Base-by-base conservation (phyloP, 2,888 invertebrate species). In the Cephus pygmeus region DNA sequence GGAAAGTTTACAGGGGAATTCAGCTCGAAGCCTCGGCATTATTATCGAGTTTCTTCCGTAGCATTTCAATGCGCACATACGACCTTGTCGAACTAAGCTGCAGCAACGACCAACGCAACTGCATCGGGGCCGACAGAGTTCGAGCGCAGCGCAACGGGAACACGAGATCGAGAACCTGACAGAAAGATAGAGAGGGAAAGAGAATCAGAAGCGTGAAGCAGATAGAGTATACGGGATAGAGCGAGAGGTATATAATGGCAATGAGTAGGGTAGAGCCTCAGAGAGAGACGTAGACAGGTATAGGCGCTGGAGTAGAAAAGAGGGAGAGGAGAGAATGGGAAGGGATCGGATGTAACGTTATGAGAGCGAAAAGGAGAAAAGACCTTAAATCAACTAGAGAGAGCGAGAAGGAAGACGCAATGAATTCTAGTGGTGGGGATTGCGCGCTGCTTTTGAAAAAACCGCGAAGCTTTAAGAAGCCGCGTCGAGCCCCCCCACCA, bases 401-500 rank as follows among this genome's bases (percentile, higher is more conserved):
- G 79, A 34, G 73, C 76, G 74, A 73, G 78, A 73, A 34, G 34
- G 15, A 68, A 30, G 0, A 71, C 31, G 15, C 71, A 33, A 71
- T 12, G 71, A 9, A 4, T 71, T 33, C 12, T 15, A 33, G 71
- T 73, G 79, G 88, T 86, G 88, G 90, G 90, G 88, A 84, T 80
- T 79, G 80, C 86, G 85, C 85, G 85, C 84, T 84, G 80, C 90
- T 91, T 91, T 88, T 88, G 90, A 91, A 91, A 87, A 91, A 91
- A 91, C 87, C 88, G 88, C 88, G 87, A 90, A 89, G 90, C 91
- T 91, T 91, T 91, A 91, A 91, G 90, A 90, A 90, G 90, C 87
- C 88, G 85, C 85, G 89, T 89, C 79, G 83, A 78, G 83, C 88
- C 88, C 91, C 91, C 91, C 91, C 90, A 87, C 90, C 87, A 90